These are phyloP conservation scores for Pantherophis alleghaniensis DNA, from an alignment of 2,797 vertebrate genomes.

Conservation along the genomic window DNA sequence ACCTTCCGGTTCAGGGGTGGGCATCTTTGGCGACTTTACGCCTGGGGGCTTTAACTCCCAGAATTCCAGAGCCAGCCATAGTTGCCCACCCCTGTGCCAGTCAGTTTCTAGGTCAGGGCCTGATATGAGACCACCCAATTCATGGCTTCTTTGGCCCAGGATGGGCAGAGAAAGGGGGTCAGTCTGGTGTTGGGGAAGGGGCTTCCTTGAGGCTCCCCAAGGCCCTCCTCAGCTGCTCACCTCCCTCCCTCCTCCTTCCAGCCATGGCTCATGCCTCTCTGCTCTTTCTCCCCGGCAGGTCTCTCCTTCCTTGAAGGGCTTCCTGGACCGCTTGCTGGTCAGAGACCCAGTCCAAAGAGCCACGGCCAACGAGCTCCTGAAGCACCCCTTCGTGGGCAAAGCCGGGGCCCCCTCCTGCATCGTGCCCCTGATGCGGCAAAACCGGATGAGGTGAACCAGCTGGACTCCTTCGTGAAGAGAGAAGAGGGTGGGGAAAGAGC, in stretches of 20 bases:
- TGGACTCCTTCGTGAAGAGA: neutral
- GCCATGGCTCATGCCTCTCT: neutral
- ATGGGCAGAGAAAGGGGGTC: neutral
- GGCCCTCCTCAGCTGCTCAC: too few species aligned
- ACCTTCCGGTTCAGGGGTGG: neutral
- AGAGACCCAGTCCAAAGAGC: slow-evolving; percentile 87
- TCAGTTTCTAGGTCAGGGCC: neutral
- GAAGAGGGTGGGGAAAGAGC: neutral
- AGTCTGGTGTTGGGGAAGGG: neutral
- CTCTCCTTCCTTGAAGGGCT: slow-evolving; percentile 89
- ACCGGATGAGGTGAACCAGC: slow-evolving; percentile 89
- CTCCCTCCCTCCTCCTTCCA: neutral
- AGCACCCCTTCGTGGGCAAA: slow-evolving; percentile 88
- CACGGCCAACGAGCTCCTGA: slow-evolving; percentile 85
- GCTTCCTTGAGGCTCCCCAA: neutral
- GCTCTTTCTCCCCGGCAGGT: slow-evolving; percentile 70
- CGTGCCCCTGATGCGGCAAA: slow-evolving; percentile 93
- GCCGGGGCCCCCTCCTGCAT: slow-evolving; percentile 89
- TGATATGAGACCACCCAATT: neutral
- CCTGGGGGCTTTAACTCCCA: neutral
- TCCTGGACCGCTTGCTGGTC: slow-evolving; percentile 90
- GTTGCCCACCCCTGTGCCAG: neutral
- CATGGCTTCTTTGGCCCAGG: neutral
- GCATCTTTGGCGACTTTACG: accelerated
- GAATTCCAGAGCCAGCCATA: neutral